Evolutionary conservation across 2,113 vertebrate genomes (phyloP).

Genomic region (Excalfactoria chinensis): DNA sequence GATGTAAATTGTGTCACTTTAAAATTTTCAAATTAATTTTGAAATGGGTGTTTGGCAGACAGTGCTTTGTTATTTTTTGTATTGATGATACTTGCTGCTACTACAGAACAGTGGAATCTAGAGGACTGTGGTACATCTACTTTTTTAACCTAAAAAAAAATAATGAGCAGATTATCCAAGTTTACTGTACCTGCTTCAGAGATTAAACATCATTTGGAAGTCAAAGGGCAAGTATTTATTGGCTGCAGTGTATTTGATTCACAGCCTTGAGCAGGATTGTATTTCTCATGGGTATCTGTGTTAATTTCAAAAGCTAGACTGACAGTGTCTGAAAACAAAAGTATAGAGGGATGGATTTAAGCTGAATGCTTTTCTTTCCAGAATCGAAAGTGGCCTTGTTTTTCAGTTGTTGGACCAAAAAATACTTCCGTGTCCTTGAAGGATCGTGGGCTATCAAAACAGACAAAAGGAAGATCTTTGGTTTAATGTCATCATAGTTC

Average conservation of each 20-base stretch:
- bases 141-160: slow-evolving; percentile 62
- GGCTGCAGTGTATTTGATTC: slow-evolving; percentile 55
- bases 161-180: slow-evolving; percentile 51
- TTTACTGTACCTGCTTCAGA: slow-evolving; percentile 61
- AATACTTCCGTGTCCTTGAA: slow-evolving; percentile 57
- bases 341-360: slow-evolving; percentile 56
- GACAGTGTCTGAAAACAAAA: slow-evolving; percentile 61
- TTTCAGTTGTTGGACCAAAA: slow-evolving; percentile 50
- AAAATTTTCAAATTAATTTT: not conserved
- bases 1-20: not conserved
- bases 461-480: slow-evolving; percentile 75
- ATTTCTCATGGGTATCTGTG: slow-evolving; percentile 69
- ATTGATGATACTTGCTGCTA: not conserved
- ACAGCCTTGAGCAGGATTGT: slow-evolving; percentile 55
- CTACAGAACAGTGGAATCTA: slow-evolving; percentile 36
- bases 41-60: not conserved
- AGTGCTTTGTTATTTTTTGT: not conserved
- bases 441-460: slow-evolving; percentile 77
- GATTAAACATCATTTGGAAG: slow-evolving; percentile 64
- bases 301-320: slow-evolving; percentile 71
- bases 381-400: slow-evolving; percentile 48
- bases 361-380: slow-evolving; percentile 64
- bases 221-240: slow-evolving; percentile 60
- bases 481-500: slow-evolving; percentile 66
- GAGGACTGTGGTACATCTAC: slow-evolving; percentile 36